Evolutionary conservation across 2,797 vertebrate genomes (phyloP), one percentile per base, ranked within the genome.

Genomic region (Centroberyx gerrardi): DNA sequence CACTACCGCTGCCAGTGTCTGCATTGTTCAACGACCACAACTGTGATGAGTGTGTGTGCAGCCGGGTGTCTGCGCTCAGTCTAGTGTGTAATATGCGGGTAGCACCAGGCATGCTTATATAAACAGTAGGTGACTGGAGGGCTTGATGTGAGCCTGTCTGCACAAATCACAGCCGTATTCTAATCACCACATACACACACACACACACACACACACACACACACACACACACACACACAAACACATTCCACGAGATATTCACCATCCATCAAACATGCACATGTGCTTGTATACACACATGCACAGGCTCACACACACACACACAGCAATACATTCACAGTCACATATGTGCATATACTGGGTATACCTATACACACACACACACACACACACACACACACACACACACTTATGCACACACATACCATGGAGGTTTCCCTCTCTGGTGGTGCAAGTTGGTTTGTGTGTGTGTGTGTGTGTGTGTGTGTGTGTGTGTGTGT

Each of bases 91-190:
- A 64, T 62, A 18, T 62, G 46, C 22, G 42, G 65, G 58, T 22
- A 59, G 52, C 29, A 65, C 17, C 67, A 5, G 4, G 0, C 55
- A 48, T 55, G 55, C 60, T 59, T 51, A 6, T 54, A 6, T 68
- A 36, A 74, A 62, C 62, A 76, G 31, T 13, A 72, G 53, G 40
- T 60, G 69, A 62, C 49, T 17, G 33, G 17, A 69, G 31, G 59
- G 51, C 44, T 69, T 66, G 66, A 74, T 52, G 44, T 40, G 22
- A 66, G 42, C 51, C 69, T 67, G 61, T 74, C 69, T 74, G 55
- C 66, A 56, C 70, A 82, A 60, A 74, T 52, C 49, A 36, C 60
- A 56, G 14, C 29, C 17, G 44, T 44, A 54, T 48, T 2, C 15
- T 48, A 12, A 15, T 48, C 48, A 49, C 2, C n/a, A 49, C 48